Conservation (phyloP, 35 echinoderm and acorn worm species). For the Ophiothrix spiculata region DNA sequence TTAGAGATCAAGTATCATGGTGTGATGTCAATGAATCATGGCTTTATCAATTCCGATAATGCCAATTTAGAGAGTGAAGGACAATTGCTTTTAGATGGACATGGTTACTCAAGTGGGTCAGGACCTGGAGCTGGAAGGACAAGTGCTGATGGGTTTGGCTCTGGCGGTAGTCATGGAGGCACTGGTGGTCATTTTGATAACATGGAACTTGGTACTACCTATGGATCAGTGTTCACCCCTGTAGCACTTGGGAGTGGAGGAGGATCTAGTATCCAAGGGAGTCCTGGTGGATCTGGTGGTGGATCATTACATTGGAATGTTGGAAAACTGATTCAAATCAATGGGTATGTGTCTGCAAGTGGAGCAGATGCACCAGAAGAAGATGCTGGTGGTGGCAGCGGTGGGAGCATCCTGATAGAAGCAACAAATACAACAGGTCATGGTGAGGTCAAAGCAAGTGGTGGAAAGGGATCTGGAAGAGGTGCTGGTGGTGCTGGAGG, state of each 20-base stretch:
- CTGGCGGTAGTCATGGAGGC: constrained; percentile 74
- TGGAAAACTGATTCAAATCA: constrained; percentile 72
- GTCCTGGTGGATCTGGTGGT: constrained; percentile 68
- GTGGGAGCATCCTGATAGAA: constrained; percentile 74
- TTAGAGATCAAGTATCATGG: constrained; percentile 86
- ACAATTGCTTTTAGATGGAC: constrained; percentile 53
- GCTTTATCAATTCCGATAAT: constrained; percentile 68
- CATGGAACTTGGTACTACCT: constrained; percentile 32
- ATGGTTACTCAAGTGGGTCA: constrained; percentile 35
- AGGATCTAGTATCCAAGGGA: constrained; percentile 45
- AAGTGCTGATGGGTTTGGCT: constrained; percentile 20
- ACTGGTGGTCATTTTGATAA: constrained; percentile 39
- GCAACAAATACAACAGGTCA: constrained; percentile 88
- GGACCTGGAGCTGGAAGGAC: constrained; percentile 59
- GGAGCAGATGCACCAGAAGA: constrained; percentile 7
- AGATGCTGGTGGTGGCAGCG: constrained; percentile 81
- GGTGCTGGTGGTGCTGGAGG: constrained; percentile 81
- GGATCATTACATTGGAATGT: constrained; percentile 67
- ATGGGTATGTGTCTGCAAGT: constrained; percentile 70
- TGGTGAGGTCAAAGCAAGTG: constrained; percentile 67
- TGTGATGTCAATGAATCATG: constrained; percentile 65
- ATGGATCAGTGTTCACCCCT: constrained; percentile 83
- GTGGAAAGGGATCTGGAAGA: constrained; percentile 39
- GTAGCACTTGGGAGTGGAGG: constrained; percentile 70
- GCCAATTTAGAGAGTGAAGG: constrained; percentile 92